Conservation (phyloP, 2,888 invertebrate genomes). For the Petrolisthes manimaculis region DNA sequence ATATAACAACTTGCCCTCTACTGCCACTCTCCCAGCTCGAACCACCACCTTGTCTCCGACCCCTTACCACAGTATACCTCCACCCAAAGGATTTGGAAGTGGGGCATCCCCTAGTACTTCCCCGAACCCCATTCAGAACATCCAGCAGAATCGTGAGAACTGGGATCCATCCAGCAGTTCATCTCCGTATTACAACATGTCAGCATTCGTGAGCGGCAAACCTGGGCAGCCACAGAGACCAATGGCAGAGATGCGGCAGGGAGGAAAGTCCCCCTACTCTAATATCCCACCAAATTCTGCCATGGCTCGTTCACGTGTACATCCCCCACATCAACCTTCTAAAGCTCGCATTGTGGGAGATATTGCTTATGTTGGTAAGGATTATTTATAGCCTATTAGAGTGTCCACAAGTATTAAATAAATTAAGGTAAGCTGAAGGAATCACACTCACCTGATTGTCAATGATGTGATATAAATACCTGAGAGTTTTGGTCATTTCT, state of each 20-base stretch:
- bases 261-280: constrained; percentile 21
- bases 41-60: constrained; percentile 49
- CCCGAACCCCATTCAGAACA: constrained; percentile 39
- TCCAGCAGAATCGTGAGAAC: constrained; percentile 31
- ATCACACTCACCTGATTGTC: too few species aligned
- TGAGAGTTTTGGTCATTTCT: too few species aligned
- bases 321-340: constrained; percentile 23
- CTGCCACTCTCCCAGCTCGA: constrained; percentile 52
- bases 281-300: constrained; percentile 28
- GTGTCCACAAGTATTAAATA: too few species aligned
- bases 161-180: constrained; percentile 1
- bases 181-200: constrained; percentile 50
- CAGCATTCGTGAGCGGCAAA: constrained; percentile 24
- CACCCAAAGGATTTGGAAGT: constrained; percentile 53
- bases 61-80: constrained; percentile 54
- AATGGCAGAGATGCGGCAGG: constrained; percentile 6
- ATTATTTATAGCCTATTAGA: not conserved
- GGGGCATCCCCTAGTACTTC: constrained; percentile 40
- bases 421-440: too few species aligned
- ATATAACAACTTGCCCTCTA: constrained; percentile 16
- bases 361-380: constrained; percentile 56
- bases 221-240: constrained; percentile 24
- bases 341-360: constrained; percentile 59
- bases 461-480: too few species aligned
- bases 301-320: constrained; percentile 12